Evolutionary conservation across 2,797 vertebrate species (phyloP).

Genomic region (Sarcophilus harrisii): DNA sequence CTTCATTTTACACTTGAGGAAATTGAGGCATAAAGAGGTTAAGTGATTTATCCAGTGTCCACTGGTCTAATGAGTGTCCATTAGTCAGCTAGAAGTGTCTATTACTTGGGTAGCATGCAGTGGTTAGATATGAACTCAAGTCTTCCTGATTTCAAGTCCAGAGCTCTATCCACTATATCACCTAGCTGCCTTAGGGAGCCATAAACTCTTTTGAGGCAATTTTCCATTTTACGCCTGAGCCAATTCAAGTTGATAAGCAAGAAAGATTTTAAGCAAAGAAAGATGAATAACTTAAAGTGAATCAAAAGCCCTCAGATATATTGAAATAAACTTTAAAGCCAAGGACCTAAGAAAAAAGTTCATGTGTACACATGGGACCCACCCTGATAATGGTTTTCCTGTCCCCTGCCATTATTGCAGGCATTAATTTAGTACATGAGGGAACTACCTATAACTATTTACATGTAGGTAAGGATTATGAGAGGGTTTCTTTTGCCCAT

Average conservation of each 20-base stretch:
- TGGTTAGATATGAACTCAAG: no score
- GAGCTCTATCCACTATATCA: background rate
- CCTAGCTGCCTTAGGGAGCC: background rate
- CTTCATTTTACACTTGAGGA: no score
- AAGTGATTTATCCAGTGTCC: no score
- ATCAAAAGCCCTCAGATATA: background rate
- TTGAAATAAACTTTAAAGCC: background rate
- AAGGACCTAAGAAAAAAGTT: background rate
- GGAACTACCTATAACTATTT: background rate
- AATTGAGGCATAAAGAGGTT: no score
- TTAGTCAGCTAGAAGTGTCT: no score
- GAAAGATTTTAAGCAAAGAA: background rate
- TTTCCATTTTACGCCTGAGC: background rate
- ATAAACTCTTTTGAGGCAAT: background rate
- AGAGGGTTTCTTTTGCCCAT: no score
- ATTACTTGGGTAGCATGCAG: no score
- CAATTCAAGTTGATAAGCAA: background rate
- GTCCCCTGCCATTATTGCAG: background rate
- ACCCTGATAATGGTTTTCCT: background rate
- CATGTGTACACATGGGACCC: background rate
- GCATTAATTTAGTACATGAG: background rate
- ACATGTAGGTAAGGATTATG: no score
- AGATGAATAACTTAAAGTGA: background rate
- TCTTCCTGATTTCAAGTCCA: no score
- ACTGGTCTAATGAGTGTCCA: no score